Percentiles rank a stretch among this genome's conserved stretches.
Evolutionary conservation across 2,113 vertebrate genomes (phyloP).

Genomic region (Notiomystis cincta): DNA sequence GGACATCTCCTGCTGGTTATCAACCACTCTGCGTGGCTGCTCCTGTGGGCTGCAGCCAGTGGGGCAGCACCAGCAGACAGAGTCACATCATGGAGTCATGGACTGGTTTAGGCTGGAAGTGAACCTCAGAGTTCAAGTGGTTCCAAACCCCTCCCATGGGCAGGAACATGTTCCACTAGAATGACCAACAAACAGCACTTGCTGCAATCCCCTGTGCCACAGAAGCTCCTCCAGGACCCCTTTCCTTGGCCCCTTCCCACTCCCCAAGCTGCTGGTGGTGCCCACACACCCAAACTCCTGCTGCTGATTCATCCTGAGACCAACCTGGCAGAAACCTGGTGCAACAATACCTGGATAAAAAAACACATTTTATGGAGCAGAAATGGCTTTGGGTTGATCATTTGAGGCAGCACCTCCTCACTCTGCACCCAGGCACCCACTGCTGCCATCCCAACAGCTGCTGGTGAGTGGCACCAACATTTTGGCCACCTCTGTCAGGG

Average conservation of each 20-base stretch:
- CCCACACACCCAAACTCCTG: background rate
- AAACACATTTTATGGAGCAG: background rate
- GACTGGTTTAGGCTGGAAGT: background rate
- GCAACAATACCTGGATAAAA: rapidly evolving
- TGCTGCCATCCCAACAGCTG: background rate
- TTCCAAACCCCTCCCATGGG: background rate
- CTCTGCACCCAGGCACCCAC: rapidly evolving
- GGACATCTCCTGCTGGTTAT: background rate
- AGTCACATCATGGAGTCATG: background rate
- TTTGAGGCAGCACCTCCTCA: background rate
- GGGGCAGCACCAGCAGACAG: background rate
- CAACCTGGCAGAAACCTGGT: background rate
- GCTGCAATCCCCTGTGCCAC: background rate
- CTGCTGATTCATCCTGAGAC: rapidly evolving
- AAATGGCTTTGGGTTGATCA: rapidly evolving
- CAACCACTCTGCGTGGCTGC: rapidly evolving
- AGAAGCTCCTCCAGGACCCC: background rate
- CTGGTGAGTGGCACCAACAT: background rate
- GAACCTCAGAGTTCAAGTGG: background rate
- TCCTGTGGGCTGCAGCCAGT: background rate
- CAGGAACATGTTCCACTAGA: background rate
- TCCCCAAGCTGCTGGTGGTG: no score
- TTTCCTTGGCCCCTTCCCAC: background rate
- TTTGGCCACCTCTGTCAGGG: background rate
- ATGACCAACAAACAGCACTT: background rate